Evolutionary conservation across 23 tunicate species (phyloP).

Genomic region (Oikopleura dioica): DNA sequence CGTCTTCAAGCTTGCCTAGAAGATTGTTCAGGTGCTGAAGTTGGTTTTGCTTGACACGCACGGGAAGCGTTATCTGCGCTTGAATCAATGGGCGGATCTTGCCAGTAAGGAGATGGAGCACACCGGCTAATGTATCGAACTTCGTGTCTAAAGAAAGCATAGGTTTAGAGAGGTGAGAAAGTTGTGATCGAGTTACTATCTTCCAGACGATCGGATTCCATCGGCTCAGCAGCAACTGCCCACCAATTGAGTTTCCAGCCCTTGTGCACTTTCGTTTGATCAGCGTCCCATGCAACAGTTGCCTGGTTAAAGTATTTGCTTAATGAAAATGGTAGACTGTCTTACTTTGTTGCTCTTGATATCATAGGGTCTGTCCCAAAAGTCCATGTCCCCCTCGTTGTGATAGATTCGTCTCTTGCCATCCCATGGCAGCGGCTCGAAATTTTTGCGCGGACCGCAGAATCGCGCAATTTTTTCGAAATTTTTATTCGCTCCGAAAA

Average conservation of each 20-base stretch:
- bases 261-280: neutral
- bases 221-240: neutral
- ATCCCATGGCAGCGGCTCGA: neutral
- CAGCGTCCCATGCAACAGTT: conserved; percentile 3
- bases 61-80: neutral
- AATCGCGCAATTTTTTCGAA: conserved; percentile 10
- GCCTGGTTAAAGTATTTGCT: too few species aligned
- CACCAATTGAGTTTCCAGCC: conserved; percentile 12
- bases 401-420: neutral
- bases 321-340: too few species aligned
- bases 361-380: neutral
- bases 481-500: neutral
- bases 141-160: neutral
- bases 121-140: neutral
- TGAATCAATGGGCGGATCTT: conserved; percentile 10
- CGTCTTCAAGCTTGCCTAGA: neutral
- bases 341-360: neutral
- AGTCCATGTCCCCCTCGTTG: neutral
- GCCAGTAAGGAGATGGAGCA: neutral
- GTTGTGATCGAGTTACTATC: too few species aligned
- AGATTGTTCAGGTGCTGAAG: neutral
- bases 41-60: neutral
- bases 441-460: neutral
- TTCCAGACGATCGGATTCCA: too few species aligned
- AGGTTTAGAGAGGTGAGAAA: neutral